Percentiles rank a stretch among this genome's conserved stretches.
Conservation (phyloP, 2,888 invertebrate genomes). For the Yponomeuta malinellus region DNA sequence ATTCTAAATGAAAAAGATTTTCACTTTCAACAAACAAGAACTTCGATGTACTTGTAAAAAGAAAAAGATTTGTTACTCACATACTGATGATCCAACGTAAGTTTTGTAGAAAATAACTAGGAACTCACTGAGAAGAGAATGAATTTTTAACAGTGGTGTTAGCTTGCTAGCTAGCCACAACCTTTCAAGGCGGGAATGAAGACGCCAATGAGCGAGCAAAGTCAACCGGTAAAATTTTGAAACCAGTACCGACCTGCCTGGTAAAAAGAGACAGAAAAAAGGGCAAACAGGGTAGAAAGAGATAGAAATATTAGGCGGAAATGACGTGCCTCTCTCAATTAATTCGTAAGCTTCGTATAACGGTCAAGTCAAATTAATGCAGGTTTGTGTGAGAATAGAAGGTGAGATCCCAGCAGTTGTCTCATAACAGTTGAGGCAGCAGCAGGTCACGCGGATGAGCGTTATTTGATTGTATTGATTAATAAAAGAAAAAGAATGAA, state of each 20-base stretch:
- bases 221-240: neutral
- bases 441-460: no score
- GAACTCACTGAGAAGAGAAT: neutral
- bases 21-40: neutral
- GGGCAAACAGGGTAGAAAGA: neutral
- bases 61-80: neutral
- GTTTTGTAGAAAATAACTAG: neutral
- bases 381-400: no score
- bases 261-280: conserved; percentile 1
- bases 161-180: conserved; percentile 4
- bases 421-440: no score
- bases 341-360: conserved; percentile 7
- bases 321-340: conserved; percentile 11
- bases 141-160: neutral
- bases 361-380: neutral
- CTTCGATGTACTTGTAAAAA: neutral
- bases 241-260: conserved; percentile 4
- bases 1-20: neutral
- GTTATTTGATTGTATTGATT: no score
- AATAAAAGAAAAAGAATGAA: no score
- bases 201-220: conserved; percentile 1
- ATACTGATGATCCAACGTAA: neutral
- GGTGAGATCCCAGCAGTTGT: no score
- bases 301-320: neutral
- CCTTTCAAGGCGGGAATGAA: conserved; percentile 11